These are phyloP conservation scores for Margaritifera margaritifera DNA, from an alignment of 2,888 invertebrate genomes.

Conservation along the genomic window DNA sequence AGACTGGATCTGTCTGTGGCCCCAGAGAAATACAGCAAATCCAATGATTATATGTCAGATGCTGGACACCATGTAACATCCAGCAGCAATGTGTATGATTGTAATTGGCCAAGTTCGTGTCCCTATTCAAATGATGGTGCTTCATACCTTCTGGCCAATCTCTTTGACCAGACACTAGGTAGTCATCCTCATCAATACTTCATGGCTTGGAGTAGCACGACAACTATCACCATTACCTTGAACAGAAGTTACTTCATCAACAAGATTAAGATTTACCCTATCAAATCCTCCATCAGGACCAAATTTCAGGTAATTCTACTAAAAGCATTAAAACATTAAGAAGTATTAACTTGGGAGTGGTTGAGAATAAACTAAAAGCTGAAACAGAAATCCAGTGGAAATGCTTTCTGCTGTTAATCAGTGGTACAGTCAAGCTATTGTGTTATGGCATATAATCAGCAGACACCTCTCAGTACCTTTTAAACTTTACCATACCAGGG, in stretches of 20 bases:
- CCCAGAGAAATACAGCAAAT: too few species aligned
- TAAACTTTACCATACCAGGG: too few species aligned
- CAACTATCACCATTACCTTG: constrained; percentile 45
- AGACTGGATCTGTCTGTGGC: constrained; percentile 31
- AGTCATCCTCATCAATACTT: constrained; percentile 26
- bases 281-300: constrained; percentile 25
- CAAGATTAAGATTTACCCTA: constrained; percentile 47
- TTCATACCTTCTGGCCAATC: constrained; percentile 39
- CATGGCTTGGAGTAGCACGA: constrained; percentile 21
- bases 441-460: too few species aligned
- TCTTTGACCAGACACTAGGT: constrained; percentile 55
- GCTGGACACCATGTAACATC: too few species aligned
- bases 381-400: too few species aligned
- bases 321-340: too few species aligned
- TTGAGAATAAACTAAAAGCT: too few species aligned
- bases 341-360: too few species aligned
- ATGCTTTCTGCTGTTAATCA: too few species aligned
- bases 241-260: constrained; percentile 40
- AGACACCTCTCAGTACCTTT: too few species aligned
- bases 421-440: too few species aligned
- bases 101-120: constrained; percentile 7
- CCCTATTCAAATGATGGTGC: constrained; percentile 20
- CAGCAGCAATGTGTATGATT: constrained; percentile 31
- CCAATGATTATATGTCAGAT: too few species aligned
- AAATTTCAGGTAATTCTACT: constrained; percentile 48